phyloP scores from a whole-genome alignment of 1,140 invertebrate genomes.

The Onthophagus taurus region DNA sequence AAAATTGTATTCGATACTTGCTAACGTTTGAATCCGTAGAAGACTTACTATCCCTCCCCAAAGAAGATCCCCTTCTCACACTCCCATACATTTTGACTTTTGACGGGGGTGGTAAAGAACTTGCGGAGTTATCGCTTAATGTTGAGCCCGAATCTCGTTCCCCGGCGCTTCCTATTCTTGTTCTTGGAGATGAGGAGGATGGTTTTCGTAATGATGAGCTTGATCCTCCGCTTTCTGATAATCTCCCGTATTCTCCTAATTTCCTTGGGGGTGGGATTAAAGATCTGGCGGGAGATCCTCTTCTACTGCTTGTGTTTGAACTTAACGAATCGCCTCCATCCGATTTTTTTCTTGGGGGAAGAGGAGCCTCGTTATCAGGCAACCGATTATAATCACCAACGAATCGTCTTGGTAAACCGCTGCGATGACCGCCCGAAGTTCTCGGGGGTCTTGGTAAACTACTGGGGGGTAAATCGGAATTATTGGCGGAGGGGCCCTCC shows the following conservation, averaged over 20 bases:
- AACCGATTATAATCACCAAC: slow-evolving; percentile 48
- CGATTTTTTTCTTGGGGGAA: slow-evolving; percentile 33
- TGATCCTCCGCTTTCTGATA: slow-evolving; percentile 44
- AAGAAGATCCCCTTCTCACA: slow-evolving; percentile 43
- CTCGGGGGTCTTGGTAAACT: slow-evolving; percentile 56
- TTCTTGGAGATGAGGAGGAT: slow-evolving; percentile 28
- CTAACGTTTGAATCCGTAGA: slow-evolving; percentile 38
- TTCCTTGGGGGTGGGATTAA: slow-evolving; percentile 48
- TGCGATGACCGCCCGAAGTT: slow-evolving; percentile 45
- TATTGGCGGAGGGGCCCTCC: slow-evolving; percentile 28
- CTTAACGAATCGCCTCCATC: slow-evolving; percentile 33
- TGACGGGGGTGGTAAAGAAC: slow-evolving; percentile 50
- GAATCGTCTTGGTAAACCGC: slow-evolving; percentile 43
- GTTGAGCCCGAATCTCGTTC: slow-evolving; percentile 45
- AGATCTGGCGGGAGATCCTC: slow-evolving; percentile 47
- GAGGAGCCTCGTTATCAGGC: slow-evolving; percentile 23
- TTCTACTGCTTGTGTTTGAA: slow-evolving; percentile 34
- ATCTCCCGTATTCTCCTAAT: slow-evolving; percentile 47
- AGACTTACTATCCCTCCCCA: slow-evolving; percentile 45
- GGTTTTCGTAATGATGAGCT: slow-evolving; percentile 38
- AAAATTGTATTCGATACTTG: slow-evolving; percentile 63
- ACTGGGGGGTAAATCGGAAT: slow-evolving; percentile 47
- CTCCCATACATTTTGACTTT: slow-evolving; percentile 45
- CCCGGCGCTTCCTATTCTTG: slow-evolving; percentile 39
- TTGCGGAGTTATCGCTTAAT: slow-evolving; percentile 46